Base-by-base conservation (phyloP, 2,888 invertebrate species). In the Suillia variegata region DNA sequence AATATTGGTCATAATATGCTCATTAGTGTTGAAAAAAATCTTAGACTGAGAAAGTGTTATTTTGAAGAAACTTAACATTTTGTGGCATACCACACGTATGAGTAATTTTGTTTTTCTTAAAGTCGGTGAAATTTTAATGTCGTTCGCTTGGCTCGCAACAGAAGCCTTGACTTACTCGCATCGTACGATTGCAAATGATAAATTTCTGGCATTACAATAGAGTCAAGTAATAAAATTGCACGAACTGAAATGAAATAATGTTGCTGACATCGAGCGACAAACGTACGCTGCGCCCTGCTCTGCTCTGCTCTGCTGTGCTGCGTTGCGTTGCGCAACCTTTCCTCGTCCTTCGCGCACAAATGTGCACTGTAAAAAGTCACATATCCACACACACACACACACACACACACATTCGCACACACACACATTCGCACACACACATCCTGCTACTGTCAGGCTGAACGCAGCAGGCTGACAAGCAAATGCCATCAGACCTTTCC, bases 391-490 rank as follows among this genome's bases (percentile, higher is more conserved):
- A n/a, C 10, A 10, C 6, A 38, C 38, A 38, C 15, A n/a, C 4
- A 38, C 15, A 13, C 15, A 38, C n/a, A 4, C 15, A n/a, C n/a
- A n/a, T 38, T 38, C 38, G 38, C 38, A 38, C n/a, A 38, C 4
- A 38, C 38, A n/a, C 38, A 38, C n/a, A 38, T n/a, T 38, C n/a
- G 38, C 38, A 38, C 38, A 38, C 38, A 38, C 38, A 38, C 38
- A 38, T n/a, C 6, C n/a, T 38, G 38, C 38, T 8, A 13, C 38
- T 38, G 38, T 38, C 38, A 38, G 38, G 38, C 45, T 45, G 45
- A 17, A 45, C 53, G 38, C 53, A 53, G 53, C 53, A 53, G 53
- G 53, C 53, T 38, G 53, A 53, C 53, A 53, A 53, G 53, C 22
- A 53, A 53, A 53, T 34, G 53, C 53, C 42, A 52, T 52, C 52